Conservation (phyloP, 2,797 vertebrate genomes). For the Coccyzus lansbergi region DNA sequence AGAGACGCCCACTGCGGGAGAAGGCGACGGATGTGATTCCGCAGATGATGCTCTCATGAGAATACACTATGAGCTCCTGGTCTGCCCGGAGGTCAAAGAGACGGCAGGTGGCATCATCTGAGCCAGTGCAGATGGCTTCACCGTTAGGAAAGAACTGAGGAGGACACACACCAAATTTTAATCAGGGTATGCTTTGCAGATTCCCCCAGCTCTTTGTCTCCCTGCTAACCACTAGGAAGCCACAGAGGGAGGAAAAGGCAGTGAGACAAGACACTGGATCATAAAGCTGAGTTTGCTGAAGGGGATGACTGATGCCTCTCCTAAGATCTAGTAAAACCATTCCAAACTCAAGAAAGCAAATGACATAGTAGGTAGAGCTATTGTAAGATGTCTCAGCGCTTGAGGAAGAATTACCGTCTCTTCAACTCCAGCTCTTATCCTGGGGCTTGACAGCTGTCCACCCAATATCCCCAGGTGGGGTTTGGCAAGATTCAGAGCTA, state of each 20-base stretch:
- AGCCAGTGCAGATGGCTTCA: slow-evolving; percentile 94
- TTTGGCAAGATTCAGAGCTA: not conserved
- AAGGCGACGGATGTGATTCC: slow-evolving; percentile 95
- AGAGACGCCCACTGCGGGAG: slow-evolving; percentile 90
- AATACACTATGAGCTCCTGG: slow-evolving; percentile 94
- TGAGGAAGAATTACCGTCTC: not conserved
- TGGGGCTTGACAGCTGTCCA: not conserved
- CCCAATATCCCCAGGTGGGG: not conserved
- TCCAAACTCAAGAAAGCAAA: not conserved
- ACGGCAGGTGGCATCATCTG: slow-evolving; percentile 92
- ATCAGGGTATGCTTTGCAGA: not conserved
- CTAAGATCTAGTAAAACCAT: not conserved
- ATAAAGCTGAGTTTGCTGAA: not conserved
- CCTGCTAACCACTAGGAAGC: not conserved
- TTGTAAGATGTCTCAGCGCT: not conserved
- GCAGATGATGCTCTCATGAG: slow-evolving; percentile 92
- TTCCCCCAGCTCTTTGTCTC: not conserved
- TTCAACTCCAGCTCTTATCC: not conserved
- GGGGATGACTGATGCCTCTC: not conserved
- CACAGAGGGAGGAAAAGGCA: not conserved
- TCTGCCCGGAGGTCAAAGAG: slow-evolving; percentile 93
- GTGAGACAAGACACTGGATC: not conserved
- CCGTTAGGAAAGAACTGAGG: slow-evolving; percentile 96
- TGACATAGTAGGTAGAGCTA: not conserved
- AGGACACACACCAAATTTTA: not conserved